Evolutionary conservation across 2,797 vertebrate species (phyloP), one percentile per base, ranked within the genome.

Genomic region (Pampus argenteus): DNA sequence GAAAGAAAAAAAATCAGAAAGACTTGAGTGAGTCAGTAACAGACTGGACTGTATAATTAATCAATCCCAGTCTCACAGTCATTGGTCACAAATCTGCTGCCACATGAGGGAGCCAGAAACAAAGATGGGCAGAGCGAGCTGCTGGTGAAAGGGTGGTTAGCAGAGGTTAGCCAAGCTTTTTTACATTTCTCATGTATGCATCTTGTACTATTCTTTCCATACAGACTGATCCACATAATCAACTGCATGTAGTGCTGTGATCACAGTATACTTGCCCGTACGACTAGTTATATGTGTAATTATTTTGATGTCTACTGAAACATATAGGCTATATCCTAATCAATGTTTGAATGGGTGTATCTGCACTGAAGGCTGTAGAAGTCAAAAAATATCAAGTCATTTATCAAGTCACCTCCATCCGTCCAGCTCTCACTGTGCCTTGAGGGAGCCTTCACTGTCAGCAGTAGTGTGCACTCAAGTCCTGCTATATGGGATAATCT

Each of bases 401-500:
- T 51, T n/a, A n/a, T n/a, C n/a, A n/a, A n/a, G n/a, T 56, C 45
- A 22, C 51, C 49, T 58, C 56, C 54, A 52, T 73, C 56, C 38
- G 26, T 44, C 17, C 13, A 40, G 31, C 28, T 73, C 64, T 55
- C 45, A 22, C 44, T 38, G 31, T 1, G 15, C 52, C 51, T 48
- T 18, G 50, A 64, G 47, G 60, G 64, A 48, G 55, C 75, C 74
- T 83, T 77, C 81, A 38, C 64, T 48, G 55, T 74, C 76, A 78
- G 25, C 82, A 59, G 74, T 50, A 62, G 63, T 60, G 55, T 68
- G 44, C 23, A 44, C 31, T 66, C 44, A 54, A 50, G 48, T 72
- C 78, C 74, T 81, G 63, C 69, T 88, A 45, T 52, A 69, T 72
- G 63, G 78, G 81, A 71, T 91, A 79, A 91, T 88, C 89, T 89